A percentile compares a stretch with the other conserved stretches of the same genome.
Evolutionary conservation across 2,113 vertebrate genomes (phyloP).

Genomic region (Sminthopsis crassicaudata): DNA sequence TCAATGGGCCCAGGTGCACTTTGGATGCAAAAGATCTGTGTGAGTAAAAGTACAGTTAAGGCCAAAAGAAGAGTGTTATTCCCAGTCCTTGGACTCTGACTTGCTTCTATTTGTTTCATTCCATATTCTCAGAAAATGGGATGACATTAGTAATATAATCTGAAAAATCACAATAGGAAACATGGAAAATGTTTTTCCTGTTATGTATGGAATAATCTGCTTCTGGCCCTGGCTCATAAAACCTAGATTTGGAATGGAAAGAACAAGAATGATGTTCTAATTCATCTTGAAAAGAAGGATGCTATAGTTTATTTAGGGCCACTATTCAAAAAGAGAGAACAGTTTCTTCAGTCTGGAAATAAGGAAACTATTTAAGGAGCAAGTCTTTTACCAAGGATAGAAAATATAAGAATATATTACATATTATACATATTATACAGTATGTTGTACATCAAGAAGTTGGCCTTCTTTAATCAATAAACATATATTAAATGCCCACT

Average conservation of each 20-base stretch:
- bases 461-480: not conserved
- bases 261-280: constrained; percentile 19
- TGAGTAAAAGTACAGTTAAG: constrained; percentile 8
- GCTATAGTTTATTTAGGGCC: not conserved
- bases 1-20: not conserved
- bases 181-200: not conserved
- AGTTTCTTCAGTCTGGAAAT: not conserved
- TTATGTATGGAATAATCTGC: not conserved
- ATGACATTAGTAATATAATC: not conserved
- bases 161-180: not conserved
- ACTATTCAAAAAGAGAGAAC: not conserved
- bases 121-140: not conserved
- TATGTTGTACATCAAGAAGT: not conserved
- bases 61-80: constrained; percentile 23
- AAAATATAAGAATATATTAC: constrained; percentile 32
- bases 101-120: constrained; percentile 2
- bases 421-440: not conserved
- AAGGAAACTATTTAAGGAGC: constrained; percentile 2
- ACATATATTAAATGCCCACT: not conserved
- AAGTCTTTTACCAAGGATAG: constrained; percentile 35
- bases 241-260: constrained; percentile 19
- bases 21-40: not conserved
- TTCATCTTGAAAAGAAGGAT: constrained; percentile 23
- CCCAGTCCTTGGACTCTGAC: constrained; percentile 9
- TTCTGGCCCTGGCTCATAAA: not conserved